phyloP scores from a whole-genome alignment of 1,140 invertebrate species.

The Protaetia brevitarsis region DNA sequence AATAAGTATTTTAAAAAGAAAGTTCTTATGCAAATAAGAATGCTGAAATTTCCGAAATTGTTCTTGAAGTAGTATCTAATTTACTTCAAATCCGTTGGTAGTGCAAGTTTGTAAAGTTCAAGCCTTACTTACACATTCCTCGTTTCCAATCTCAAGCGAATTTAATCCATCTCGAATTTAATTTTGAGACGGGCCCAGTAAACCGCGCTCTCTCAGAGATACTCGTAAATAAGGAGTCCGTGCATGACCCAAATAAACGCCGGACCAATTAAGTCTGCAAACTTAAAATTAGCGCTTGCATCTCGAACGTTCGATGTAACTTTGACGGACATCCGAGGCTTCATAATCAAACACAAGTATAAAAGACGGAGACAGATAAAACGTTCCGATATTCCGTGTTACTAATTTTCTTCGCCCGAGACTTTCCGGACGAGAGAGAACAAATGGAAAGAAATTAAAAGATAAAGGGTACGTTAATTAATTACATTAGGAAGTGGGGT shows the following conservation, averaged over 20 bases:
- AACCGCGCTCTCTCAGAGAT: too few relatives aligned
- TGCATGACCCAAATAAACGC: background rate
- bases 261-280: background rate
- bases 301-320: background rate
- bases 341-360: background rate
- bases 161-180: too few relatives aligned
- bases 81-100: too few relatives aligned
- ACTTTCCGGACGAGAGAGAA: background rate
- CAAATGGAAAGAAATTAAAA: background rate
- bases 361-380: background rate
- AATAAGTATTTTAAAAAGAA: too few relatives aligned
- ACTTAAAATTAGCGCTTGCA: background rate
- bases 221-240: too few relatives aligned
- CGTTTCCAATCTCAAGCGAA: too few relatives aligned
- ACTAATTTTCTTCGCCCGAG: background rate
- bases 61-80: too few relatives aligned
- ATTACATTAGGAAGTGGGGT: background rate
- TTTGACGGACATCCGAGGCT: background rate
- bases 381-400: background rate
- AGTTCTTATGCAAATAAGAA: too few relatives aligned
- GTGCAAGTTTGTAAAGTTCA: too few relatives aligned
- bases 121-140: too few relatives aligned
- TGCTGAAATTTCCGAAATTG: too few relatives aligned
- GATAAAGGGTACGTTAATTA: slow-evolving; percentile 3
- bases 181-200: too few relatives aligned